Conservation (phyloP, 2,113 vertebrate species). For the Vombatus ursinus region DNA sequence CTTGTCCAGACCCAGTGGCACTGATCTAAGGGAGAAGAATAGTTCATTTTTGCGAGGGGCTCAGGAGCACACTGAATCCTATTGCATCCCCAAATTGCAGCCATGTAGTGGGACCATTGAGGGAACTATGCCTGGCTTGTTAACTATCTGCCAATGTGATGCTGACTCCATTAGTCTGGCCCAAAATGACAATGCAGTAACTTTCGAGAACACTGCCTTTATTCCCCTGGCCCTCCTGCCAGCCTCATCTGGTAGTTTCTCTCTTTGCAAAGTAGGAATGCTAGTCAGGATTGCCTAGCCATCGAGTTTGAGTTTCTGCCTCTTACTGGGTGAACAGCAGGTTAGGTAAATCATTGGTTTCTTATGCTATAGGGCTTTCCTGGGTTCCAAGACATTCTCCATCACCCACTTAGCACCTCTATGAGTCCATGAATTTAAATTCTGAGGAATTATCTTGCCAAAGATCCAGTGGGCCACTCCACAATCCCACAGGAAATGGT, state of each 20-base stretch:
- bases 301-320: background rate
- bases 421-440: background rate
- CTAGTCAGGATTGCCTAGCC: background rate
- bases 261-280: background rate
- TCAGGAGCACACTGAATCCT: background rate
- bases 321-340: background rate
- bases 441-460: background rate
- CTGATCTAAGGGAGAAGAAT: background rate
- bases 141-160: fast-evolving
- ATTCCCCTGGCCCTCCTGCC: background rate
- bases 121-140: background rate
- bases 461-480: fast-evolving
- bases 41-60: background rate
- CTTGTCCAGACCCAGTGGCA: background rate
- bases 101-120: background rate
- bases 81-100: background rate
- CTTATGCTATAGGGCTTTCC: background rate
- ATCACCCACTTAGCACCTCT: background rate
- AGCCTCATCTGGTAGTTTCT: background rate
- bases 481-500: fast-evolving
- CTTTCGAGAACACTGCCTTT: background rate
- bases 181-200: background rate
- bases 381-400: background rate
- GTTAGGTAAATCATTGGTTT: background rate
- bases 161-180: background rate